phyloP scores from a whole-genome alignment of 2,888 invertebrate species.

The Cataglyphis altisquamis region DNA sequence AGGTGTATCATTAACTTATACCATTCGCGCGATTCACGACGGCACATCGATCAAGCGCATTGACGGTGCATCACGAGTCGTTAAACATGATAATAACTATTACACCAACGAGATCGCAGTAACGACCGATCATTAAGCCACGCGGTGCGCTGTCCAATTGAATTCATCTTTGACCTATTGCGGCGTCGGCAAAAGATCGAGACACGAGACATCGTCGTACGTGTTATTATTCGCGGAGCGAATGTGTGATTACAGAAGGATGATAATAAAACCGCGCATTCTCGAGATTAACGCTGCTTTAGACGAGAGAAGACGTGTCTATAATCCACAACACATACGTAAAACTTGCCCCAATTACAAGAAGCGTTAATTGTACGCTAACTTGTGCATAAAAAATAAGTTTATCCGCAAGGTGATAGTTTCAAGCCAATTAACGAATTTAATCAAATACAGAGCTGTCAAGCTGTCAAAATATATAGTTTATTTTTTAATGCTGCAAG shows the following conservation, averaged over 20 bases:
- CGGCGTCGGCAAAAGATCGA: not conserved
- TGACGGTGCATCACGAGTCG: conserved; percentile 26
- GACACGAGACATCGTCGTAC: not conserved
- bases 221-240: conserved; percentile 10
- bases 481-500: not conserved
- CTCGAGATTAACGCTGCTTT: too few species aligned
- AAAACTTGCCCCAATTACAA: not conserved
- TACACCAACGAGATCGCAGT: conserved; percentile 48
- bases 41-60: conserved; percentile 43
- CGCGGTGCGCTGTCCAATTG: conserved; percentile 33
- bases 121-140: conserved; percentile 58
- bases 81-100: conserved; percentile 58
- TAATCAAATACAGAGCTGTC: not conserved
- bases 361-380: conserved; percentile 4
- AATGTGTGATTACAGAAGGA: conserved; percentile 5
- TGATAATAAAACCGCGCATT: conserved; percentile 23
- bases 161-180: conserved; percentile 58
- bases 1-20: conserved; percentile 50
- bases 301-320: not conserved
- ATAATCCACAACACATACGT: not conserved
- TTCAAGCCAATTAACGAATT: not conserved
- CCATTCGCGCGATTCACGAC: conserved; percentile 17
- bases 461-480: not conserved
- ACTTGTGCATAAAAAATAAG: conserved; percentile 20
- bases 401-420: conserved; percentile 14